Base-by-base conservation (phyloP, 2,888 invertebrate species). In the Ophion ellenae region DNA sequence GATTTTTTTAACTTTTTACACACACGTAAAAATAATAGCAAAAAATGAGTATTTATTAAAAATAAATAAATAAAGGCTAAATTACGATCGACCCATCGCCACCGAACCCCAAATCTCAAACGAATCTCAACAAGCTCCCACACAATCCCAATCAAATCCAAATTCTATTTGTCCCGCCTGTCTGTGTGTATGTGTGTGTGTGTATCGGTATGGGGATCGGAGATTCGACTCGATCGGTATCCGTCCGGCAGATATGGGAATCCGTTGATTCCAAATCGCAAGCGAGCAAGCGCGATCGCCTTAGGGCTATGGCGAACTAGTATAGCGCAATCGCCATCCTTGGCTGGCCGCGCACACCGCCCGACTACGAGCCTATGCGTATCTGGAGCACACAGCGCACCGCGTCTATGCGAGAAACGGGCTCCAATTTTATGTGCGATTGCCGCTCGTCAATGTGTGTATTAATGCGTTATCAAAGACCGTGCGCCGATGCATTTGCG, bases 321-420 rank as follows among this genome's bases (percentile, higher is more conserved):
- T 88, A 24, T 90, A 89, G 89, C 90, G 91, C 91, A 92, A 93
- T 92, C 92, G 82, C 90, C 91, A 92, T 93, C 91, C 92, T 93
- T 92, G 91, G 90, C 89, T 88, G 87, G 53, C 14, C 73, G 53
- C 45, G 64, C 47, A 32, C 40, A 40, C 40, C 40, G 40, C 40
- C 40, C 40, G 1, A 40, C 40, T 40, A 40, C 40, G 67, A 40
- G 61, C 28, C 40, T 11, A 17, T 70, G 75, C 85, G 90, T 90
- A 93, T 91, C 92, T 93, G 88, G 93, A 93, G 91, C 93, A 92
- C 85, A 88, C 81, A 73, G 61, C n/a, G 45, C 20, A 36, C 24
- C 17, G 64, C 17, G 36, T 53, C 64, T n/a, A 11, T 24, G 45
- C 69, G 45, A 45, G 9, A 64, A 63, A 63, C 47, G 80, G 4